phyloP scores from a whole-genome alignment of 2,888 invertebrate species.

The Marasmarcha lunaedactyla region DNA sequence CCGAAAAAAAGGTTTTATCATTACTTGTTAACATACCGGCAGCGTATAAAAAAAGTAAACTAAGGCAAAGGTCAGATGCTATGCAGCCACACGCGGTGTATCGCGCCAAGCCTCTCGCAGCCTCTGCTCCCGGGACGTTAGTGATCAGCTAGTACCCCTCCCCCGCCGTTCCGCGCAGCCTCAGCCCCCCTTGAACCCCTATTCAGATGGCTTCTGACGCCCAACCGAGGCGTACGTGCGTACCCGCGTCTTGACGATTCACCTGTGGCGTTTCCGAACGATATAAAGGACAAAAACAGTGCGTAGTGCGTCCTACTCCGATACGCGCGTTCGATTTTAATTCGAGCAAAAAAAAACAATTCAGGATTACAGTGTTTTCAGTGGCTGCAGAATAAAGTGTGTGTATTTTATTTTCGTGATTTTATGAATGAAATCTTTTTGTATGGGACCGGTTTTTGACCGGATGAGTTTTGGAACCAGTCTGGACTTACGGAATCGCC shows the following conservation, averaged over 20 bases:
- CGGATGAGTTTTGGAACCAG: slow-evolving; percentile 36
- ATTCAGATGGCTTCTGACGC: slow-evolving; percentile 35
- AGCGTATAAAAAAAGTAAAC: too few species aligned
- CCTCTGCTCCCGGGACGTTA: slow-evolving; percentile 48
- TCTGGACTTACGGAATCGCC: slow-evolving; percentile 24
- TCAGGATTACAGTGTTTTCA: slow-evolving; percentile 40
- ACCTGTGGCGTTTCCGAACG: slow-evolving; percentile 38
- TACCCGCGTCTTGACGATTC: slow-evolving; percentile 17
- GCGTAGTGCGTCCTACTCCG: slow-evolving; percentile 17
- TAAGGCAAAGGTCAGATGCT: slow-evolving; percentile 10
- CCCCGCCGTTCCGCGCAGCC: slow-evolving; percentile 23
- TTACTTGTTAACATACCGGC: too few species aligned
- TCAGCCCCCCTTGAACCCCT: slow-evolving; percentile 21
- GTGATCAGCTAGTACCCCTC: slow-evolving; percentile 31
- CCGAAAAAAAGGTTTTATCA: too few species aligned
- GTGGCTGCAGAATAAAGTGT: slow-evolving; percentile 26
- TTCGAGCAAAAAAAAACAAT: slow-evolving; percentile 13
- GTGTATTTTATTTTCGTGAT: slow-evolving; percentile 20
- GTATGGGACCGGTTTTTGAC: slow-evolving; percentile 24
- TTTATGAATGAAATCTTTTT: slow-evolving; percentile 32
- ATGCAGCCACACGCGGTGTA: slow-evolving; percentile 10
- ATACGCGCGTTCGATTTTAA: slow-evolving; percentile 24
- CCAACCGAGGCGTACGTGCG: slow-evolving; percentile 26
- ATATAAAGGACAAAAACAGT: slow-evolving; percentile 18
- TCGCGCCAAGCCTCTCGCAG: slow-evolving; percentile 28